Conservation (phyloP, 2,888 invertebrate genomes). For the Drosophila glabriapex region DNA sequence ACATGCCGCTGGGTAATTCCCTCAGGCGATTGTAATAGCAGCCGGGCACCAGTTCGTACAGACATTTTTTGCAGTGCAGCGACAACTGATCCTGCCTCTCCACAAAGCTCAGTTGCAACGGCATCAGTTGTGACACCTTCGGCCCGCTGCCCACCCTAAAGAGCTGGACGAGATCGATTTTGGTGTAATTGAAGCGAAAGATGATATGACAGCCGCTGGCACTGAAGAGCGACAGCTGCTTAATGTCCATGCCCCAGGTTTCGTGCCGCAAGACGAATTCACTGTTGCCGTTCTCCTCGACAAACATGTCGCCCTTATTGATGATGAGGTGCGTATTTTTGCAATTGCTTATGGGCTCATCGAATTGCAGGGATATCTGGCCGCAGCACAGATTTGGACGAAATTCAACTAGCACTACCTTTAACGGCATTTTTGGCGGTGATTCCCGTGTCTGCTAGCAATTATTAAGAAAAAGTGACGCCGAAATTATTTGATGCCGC, state of each 20-base stretch:
- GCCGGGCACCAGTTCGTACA: slow-evolving; percentile 44
- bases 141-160: slow-evolving; percentile 17
- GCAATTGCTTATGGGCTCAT: slow-evolving; percentile 59
- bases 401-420: slow-evolving; percentile 79
- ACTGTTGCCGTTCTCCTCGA: slow-evolving; percentile 36
- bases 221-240: slow-evolving; percentile 70
- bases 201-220: slow-evolving; percentile 72
- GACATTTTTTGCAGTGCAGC: slow-evolving; percentile 73
- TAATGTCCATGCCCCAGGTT: slow-evolving; percentile 71
- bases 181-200: slow-evolving; percentile 78
- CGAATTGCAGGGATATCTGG: slow-evolving; percentile 77
- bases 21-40: slow-evolving; percentile 67
- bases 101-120: slow-evolving; percentile 51
- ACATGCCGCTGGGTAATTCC: slow-evolving; percentile 81
- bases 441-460: neutral
- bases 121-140: slow-evolving; percentile 12
- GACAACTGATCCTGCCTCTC: slow-evolving; percentile 34
- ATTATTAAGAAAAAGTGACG: slow-evolving; percentile 13
- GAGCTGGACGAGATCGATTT: slow-evolving; percentile 48
- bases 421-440: slow-evolving; percentile 68
- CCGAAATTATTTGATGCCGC: slow-evolving; percentile 12
- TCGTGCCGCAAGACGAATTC: slow-evolving; percentile 56
- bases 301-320: slow-evolving; percentile 50
- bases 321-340: slow-evolving; percentile 46
- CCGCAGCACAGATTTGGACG: slow-evolving; percentile 83